These are phyloP conservation scores for Tragelaphus imberbis DNA, from an alignment of 2,113 vertebrate species.

Conservation along the genomic window DNA sequence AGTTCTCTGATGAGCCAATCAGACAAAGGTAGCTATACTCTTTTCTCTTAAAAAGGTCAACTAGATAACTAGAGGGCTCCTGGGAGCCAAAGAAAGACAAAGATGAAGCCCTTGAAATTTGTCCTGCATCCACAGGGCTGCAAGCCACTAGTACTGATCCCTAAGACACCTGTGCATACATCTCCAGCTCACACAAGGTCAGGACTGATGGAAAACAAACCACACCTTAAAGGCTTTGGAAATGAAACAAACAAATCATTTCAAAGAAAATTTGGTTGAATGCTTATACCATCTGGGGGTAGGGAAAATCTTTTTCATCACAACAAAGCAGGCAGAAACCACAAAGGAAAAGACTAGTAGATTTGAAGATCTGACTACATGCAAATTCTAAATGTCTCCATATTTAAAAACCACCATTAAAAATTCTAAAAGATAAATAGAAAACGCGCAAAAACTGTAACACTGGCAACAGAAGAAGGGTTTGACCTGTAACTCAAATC, in stretches of 20 bases:
- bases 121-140: neutral
- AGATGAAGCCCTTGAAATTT: neutral
- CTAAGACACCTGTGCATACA: neutral
- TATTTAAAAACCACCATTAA: slow-evolving; percentile 35
- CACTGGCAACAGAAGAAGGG: neutral
- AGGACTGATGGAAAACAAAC: neutral
- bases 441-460: neutral
- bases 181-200: neutral
- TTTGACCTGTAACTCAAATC: neutral
- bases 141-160: neutral
- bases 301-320: neutral
- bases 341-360: slow-evolving; percentile 42
- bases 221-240: neutral
- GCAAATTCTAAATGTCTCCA: slow-evolving; percentile 21
- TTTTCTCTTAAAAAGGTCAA: neutral
- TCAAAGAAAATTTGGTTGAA: neutral
- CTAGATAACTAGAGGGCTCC: neutral
- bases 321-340: slow-evolving; percentile 14
- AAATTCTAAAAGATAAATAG: slow-evolving; percentile 25
- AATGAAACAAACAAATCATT: neutral
- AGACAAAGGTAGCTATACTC: neutral
- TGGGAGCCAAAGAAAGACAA: neutral
- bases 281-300: neutral
- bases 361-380: slow-evolving; percentile 30
- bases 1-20: neutral